A percentile compares a stretch with the other conserved stretches of the same genome.
Evolutionary conservation across 2,113 vertebrate genomes (phyloP).

Genomic region (Rostratula benghalensis): DNA sequence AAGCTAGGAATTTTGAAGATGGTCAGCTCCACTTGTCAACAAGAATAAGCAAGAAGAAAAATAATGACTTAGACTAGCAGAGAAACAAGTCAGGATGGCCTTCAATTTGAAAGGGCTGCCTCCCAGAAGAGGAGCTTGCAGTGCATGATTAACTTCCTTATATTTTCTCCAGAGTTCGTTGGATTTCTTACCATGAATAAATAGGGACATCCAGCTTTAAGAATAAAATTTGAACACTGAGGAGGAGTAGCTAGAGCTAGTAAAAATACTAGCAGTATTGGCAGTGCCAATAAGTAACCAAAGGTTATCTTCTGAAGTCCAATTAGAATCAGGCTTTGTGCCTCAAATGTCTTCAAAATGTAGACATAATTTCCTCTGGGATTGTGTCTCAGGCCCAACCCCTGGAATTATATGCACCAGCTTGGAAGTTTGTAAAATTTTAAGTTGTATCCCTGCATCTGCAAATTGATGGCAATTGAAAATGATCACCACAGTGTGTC

Average conservation of each 20-base stretch:
- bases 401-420: not conserved
- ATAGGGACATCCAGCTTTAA: not conserved
- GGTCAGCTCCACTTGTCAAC: conserved; percentile 52
- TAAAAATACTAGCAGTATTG: too few species aligned
- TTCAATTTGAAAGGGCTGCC: not conserved
- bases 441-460: not conserved
- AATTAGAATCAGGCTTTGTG: not conserved
- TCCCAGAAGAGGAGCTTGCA: not conserved
- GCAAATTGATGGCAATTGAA: not conserved
- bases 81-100: not conserved
- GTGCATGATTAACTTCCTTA: not conserved
- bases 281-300: not conserved
- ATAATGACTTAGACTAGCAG: conserved; percentile 15
- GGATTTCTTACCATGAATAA: not conserved
- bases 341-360: not conserved
- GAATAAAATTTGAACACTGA: not conserved
- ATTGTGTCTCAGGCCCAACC: not conserved
- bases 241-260: not conserved
- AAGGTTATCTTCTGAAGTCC: not conserved
- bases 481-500: conserved; percentile 45
- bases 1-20: conserved; percentile 40
- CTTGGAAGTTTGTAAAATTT: not conserved
- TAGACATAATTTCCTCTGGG: not conserved
- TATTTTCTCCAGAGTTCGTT: not conserved
- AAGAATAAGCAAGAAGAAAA: conserved; percentile 44